Percentiles rank a stretch among this genome's conserved stretches.
Conservation (phyloP, 2,888 invertebrate genomes). For the Calameuta idolon region DNA sequence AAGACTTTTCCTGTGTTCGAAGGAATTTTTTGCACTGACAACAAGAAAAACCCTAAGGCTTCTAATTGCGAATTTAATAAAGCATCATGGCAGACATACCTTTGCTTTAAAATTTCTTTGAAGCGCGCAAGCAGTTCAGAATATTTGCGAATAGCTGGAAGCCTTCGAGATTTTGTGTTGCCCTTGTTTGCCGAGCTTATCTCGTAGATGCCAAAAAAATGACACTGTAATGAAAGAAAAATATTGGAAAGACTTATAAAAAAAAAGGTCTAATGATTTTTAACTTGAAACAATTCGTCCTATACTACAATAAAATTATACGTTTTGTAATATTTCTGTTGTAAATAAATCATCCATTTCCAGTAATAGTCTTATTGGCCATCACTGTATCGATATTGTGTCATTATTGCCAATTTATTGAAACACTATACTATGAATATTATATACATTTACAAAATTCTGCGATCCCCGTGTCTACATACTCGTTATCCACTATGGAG, state of each 20-base stretch:
- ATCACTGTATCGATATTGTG: background rate
- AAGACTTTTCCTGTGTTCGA: background rate
- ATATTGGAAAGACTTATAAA: background rate
- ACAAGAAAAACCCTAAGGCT: background rate
- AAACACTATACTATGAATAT: background rate
- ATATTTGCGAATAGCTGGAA: background rate
- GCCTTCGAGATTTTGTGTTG: background rate
- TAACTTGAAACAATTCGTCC: background rate
- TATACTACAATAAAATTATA: background rate
- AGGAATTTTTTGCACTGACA: background rate
- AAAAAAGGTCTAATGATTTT: background rate
- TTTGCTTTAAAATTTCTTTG: background rate
- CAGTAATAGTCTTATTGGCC: background rate
- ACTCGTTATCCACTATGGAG: background rate
- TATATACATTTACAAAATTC: background rate
- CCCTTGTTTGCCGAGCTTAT: background rate
- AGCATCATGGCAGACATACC: background rate
- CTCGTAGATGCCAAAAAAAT: background rate
- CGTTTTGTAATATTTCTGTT: background rate
- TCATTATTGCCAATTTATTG: background rate
- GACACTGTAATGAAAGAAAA: background rate
- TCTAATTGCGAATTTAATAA: constrained; percentile 2
- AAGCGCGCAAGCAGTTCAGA: background rate
- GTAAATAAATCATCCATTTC: background rate
- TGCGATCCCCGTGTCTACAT: background rate